Conservation (phyloP, 1,140 invertebrate genomes). For the Copidosoma floridanum region DNA sequence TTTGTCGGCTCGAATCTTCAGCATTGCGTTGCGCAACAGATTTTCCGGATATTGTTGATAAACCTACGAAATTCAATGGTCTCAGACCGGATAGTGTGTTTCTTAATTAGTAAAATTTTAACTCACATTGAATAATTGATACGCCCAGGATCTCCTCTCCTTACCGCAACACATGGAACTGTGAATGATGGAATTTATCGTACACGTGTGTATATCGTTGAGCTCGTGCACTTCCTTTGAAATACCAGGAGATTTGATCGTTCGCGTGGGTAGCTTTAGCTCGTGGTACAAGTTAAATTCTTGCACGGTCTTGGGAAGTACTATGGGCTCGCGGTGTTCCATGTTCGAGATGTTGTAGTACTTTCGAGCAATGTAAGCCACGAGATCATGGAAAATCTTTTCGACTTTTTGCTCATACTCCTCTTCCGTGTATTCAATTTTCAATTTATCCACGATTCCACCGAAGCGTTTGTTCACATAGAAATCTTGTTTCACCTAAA, state of each 20-base stretch:
- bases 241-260: slow-evolving; percentile 31
- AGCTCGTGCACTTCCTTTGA: slow-evolving; percentile 41
- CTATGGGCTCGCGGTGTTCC: slow-evolving; percentile 38
- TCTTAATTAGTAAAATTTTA: neutral
- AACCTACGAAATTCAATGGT: slow-evolving; percentile 41
- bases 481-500: slow-evolving; percentile 57
- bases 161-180: slow-evolving; percentile 63
- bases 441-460: slow-evolving; percentile 39
- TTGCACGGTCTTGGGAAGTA: slow-evolving; percentile 49
- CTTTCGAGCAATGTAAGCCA: slow-evolving; percentile 49
- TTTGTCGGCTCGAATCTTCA: slow-evolving; percentile 59
- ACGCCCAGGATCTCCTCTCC: slow-evolving; percentile 63
- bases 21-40: slow-evolving; percentile 60
- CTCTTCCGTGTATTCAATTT: slow-evolving; percentile 34
- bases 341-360: slow-evolving; percentile 50
- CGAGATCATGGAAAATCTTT: slow-evolving; percentile 46
- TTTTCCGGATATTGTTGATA: slow-evolving; percentile 71
- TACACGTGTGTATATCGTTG: slow-evolving; percentile 48
- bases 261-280: slow-evolving; percentile 42
- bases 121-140: slow-evolving; percentile 62
- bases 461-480: slow-evolving; percentile 51
- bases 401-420: slow-evolving; percentile 43
- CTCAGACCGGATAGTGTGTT: too few relatives aligned
- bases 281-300: slow-evolving; percentile 53
- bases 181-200: slow-evolving; percentile 59